These are phyloP conservation scores for Pegoplata infirma DNA, from an alignment of 2,888 invertebrate species.

Conservation along the genomic window DNA sequence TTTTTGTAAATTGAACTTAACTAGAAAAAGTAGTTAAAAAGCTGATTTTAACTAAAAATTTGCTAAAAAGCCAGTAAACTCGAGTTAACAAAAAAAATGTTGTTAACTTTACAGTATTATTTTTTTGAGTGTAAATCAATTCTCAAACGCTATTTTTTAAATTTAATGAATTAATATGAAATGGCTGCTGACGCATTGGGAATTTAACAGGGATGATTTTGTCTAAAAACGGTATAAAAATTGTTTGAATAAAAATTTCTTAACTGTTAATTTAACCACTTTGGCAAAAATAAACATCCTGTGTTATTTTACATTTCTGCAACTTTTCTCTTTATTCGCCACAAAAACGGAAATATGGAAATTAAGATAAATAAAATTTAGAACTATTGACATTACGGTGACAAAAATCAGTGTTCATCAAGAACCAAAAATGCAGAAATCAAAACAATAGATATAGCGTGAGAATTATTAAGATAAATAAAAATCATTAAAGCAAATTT, in stretches of 20 bases:
- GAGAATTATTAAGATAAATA: slow-evolving; percentile 4
- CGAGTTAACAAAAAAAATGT: too few species aligned
- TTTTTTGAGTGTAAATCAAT: too few species aligned
- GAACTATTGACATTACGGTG: slow-evolving; percentile 34
- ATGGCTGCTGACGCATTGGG: too few species aligned
- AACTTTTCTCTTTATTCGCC: background rate
- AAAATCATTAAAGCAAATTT: background rate
- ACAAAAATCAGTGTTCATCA: slow-evolving; percentile 2
- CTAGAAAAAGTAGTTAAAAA: too few species aligned
- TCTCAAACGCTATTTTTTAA: too few species aligned
- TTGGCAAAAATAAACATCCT: slow-evolving; percentile 36
- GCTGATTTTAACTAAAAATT: too few species aligned
- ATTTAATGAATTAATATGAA: too few species aligned
- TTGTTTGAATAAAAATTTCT: background rate
- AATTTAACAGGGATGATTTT: background rate
- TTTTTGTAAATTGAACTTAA: too few species aligned
- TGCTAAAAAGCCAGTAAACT: too few species aligned
- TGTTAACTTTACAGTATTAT: too few species aligned
- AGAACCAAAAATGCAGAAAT: background rate
- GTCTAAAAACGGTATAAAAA: background rate
- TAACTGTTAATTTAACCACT: slow-evolving; percentile 38
- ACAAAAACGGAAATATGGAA: slow-evolving; percentile 9
- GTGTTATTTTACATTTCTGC: background rate
- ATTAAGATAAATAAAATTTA: slow-evolving; percentile 20
- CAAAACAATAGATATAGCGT: slow-evolving; percentile 2